A percentile compares a stretch with the other conserved stretches of the same genome.
Evolutionary conservation across 1,140 invertebrate genomes (phyloP).

Genomic region (Panonychus citri): DNA sequence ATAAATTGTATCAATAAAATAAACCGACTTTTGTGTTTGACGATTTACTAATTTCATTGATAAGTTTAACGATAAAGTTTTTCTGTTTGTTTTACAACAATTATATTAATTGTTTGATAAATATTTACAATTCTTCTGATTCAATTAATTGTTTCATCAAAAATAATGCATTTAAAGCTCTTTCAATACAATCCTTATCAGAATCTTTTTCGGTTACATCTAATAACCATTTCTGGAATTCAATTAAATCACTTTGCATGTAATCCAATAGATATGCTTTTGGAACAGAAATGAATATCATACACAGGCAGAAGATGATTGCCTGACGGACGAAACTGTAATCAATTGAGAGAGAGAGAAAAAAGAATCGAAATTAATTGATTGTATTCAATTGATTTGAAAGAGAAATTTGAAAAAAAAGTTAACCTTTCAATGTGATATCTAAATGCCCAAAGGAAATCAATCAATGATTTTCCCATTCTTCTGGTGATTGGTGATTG

Average conservation of each 20-base stretch:
- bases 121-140: no score
- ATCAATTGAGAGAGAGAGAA: not conserved
- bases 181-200: not conserved
- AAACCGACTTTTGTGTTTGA: not conserved
- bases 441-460: conserved; percentile 8
- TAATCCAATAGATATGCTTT: conserved; percentile 4
- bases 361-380: not conserved
- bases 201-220: conserved; percentile 1
- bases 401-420: conserved; percentile 2
- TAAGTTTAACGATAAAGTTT: no score
- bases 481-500: conserved; percentile 6
- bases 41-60: not conserved
- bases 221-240: conserved; percentile 12
- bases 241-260: conserved; percentile 2
- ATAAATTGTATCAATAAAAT: no score
- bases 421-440: conserved; percentile 6
- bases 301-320: conserved; percentile 5
- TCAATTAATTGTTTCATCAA: not conserved
- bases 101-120: no score
- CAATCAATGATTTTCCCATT: conserved; percentile 10
- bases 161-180: not conserved
- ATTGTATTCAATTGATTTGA: not conserved
- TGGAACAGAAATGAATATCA: conserved; percentile 8
- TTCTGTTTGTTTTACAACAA: no score
- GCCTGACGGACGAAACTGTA: conserved; percentile 11